Conservation (phyloP, 2,888 invertebrate species). For the Diarsia brunnea region DNA sequence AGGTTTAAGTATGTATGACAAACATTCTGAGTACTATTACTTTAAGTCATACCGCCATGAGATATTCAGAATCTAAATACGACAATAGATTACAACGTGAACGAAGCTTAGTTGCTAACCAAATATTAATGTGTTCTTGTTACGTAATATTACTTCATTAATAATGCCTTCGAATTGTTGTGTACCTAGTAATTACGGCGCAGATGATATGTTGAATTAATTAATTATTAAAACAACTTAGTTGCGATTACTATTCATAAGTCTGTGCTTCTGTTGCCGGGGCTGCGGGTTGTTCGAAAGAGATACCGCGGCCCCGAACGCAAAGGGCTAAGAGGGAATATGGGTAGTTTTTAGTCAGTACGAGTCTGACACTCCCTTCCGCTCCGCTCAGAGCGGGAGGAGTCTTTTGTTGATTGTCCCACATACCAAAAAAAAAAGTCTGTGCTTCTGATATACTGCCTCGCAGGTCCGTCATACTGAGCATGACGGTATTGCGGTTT, state of each 20-base stretch:
- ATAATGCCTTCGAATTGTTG: slow-evolving; percentile 37
- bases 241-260: background rate
- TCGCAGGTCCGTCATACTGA: background rate
- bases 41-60: background rate
- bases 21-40: background rate
- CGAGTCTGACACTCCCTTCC: too few species aligned
- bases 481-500: background rate
- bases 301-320: too few species aligned
- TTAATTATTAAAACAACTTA: slow-evolving; percentile 35
- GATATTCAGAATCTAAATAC: background rate
- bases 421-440: background rate
- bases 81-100: slow-evolving; percentile 27
- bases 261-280: background rate
- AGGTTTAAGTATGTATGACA: background rate
- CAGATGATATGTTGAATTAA: slow-evolving; percentile 43
- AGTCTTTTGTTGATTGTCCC: too few species aligned
- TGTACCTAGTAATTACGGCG: slow-evolving; percentile 24
- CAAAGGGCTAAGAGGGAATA: too few species aligned
- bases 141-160: slow-evolving; percentile 57
- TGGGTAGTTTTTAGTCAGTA: too few species aligned
- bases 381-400: too few species aligned
- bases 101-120: slow-evolving; percentile 9
- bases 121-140: slow-evolving; percentile 44
- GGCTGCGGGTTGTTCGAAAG: too few species aligned
- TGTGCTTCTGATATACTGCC: background rate